These are phyloP conservation scores for Callinectes sapidus DNA, from an alignment of 2,888 invertebrate species.

Conservation along the genomic window DNA sequence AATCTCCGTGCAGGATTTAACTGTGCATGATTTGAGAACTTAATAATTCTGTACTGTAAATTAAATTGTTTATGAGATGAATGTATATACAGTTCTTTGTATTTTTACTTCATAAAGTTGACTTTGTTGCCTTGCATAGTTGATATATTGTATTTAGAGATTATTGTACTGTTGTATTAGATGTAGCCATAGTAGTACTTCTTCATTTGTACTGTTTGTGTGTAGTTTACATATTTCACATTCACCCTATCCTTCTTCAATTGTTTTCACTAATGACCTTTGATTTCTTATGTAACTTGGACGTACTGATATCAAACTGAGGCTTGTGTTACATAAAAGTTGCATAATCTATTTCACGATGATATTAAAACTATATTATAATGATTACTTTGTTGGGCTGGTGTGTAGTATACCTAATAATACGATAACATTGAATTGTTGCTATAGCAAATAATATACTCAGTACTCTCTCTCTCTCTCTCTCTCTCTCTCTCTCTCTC, in stretches of 20 bases:
- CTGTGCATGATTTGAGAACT: not conserved
- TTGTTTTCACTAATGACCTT: too few relatives aligned
- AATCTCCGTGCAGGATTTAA: not conserved
- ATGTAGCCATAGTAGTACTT: not conserved
- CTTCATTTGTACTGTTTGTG: not conserved
- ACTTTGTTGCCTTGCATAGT: not conserved
- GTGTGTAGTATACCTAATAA: too few relatives aligned
- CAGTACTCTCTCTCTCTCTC: not conserved
- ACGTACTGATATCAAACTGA: too few relatives aligned
- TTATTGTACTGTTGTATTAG: too few relatives aligned
- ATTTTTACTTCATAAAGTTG: not conserved
- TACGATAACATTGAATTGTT: too few relatives aligned
- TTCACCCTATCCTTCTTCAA: not conserved
- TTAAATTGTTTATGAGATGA: not conserved
- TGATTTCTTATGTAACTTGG: too few relatives aligned
- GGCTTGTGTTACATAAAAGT: too few relatives aligned
- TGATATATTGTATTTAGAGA: not conserved
- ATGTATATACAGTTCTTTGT: not conserved
- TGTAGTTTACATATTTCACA: not conserved
- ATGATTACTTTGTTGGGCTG: too few relatives aligned
- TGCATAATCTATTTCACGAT: too few relatives aligned
- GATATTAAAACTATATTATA: too few relatives aligned
- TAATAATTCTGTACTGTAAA: not conserved
- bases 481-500: conserved; percentile 34
- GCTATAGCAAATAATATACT: too few relatives aligned